Conservation (phyloP, 2,888 invertebrate genomes). For the Mythimna vitellina region DNA sequence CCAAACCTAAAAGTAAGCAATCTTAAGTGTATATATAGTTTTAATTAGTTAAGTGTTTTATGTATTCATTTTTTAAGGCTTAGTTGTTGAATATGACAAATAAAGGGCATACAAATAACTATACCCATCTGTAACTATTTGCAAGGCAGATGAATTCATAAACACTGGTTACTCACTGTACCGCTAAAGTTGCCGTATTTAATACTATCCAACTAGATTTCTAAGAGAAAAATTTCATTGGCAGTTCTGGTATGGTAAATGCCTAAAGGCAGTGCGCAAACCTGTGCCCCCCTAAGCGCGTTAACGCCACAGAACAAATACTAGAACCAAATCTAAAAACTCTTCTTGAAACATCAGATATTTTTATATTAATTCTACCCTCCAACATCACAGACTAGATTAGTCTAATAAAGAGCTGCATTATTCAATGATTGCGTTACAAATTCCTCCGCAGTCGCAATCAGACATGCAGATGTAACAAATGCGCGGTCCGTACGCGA, state of each 20-base stretch:
- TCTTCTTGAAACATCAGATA: background rate
- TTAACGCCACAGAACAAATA: background rate
- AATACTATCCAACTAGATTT: background rate
- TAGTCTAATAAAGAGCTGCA: slow-evolving; percentile 27
- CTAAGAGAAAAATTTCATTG: background rate
- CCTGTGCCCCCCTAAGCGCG: too few relatives aligned
- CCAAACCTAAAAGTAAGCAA: background rate
- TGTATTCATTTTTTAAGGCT: too few relatives aligned
- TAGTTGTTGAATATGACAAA: too few relatives aligned
- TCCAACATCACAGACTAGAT: background rate
- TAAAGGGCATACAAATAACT: too few relatives aligned
- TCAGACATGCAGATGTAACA: slow-evolving; percentile 54
- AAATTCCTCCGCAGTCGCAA: slow-evolving; percentile 39
- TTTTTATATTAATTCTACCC: too few relatives aligned
- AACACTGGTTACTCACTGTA: background rate
- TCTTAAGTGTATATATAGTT: too few relatives aligned
- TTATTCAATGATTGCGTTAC: slow-evolving; percentile 45
- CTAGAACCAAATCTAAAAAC: background rate
- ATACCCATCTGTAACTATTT: background rate
- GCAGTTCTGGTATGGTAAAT: background rate
- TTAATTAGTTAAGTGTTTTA: too few relatives aligned
- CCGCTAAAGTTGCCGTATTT: background rate
- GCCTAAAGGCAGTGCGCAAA: too few relatives aligned
- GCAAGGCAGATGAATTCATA: background rate
- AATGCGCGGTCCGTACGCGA: slow-evolving; percentile 34